These are phyloP conservation scores for Pomacea canaliculata DNA, from an alignment of 2,888 invertebrate genomes.

Conservation along the genomic window DNA sequence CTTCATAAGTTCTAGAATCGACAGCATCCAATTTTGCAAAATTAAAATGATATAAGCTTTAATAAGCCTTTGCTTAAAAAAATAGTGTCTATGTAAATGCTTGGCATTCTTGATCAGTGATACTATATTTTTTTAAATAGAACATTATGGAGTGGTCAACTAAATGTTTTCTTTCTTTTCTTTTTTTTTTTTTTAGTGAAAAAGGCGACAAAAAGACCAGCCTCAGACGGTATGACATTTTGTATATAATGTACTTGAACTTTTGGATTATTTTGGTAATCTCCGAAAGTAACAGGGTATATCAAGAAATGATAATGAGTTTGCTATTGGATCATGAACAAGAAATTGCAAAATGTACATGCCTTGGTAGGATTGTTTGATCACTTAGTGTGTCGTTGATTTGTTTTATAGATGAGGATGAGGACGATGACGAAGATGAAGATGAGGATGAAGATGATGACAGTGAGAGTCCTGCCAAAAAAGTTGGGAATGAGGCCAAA, in stretches of 20 bases:
- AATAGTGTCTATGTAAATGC: too few species aligned
- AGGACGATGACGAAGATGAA: background rate
- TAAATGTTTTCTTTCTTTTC: background rate
- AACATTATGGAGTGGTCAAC: background rate
- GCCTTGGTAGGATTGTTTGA: background rate
- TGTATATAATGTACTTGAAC: background rate
- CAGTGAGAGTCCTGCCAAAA: background rate
- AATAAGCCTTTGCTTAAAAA: too few species aligned
- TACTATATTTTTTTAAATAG: too few species aligned
- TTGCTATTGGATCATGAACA: background rate
- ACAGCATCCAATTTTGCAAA: too few species aligned
- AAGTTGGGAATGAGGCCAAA: background rate
- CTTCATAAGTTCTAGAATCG: too few species aligned
- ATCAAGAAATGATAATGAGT: background rate
- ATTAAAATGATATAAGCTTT: too few species aligned
- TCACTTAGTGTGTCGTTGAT: background rate
- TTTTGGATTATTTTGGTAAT: too few species aligned
- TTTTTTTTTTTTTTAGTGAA: background rate
- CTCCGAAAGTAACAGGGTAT: too few species aligned
- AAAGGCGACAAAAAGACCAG: background rate
- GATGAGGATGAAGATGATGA: conserved; percentile 20
- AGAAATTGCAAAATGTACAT: too few species aligned
- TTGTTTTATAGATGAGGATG: background rate
- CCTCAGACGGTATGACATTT: background rate
- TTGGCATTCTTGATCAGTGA: too few species aligned